A percentile compares a stretch with the other conserved stretches of the same genome.
phyloP scores from a whole-genome alignment of 2,113 vertebrate species.

The Tychaedon coryphoeus region DNA sequence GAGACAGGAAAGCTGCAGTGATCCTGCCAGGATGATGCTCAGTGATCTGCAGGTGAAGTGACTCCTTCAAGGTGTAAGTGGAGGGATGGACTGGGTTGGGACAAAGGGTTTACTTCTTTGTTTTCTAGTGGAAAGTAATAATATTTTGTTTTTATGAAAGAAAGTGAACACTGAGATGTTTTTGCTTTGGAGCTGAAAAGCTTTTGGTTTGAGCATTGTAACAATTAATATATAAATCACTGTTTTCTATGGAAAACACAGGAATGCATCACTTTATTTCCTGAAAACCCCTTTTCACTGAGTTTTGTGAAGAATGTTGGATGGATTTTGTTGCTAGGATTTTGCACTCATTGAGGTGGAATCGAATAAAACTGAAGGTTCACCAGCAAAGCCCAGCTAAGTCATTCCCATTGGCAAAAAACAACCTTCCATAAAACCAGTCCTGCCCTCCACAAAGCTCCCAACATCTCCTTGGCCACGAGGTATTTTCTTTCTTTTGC shows the following conservation, averaged over 20 bases:
- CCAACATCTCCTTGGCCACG: accelerated
- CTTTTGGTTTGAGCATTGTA: not conserved
- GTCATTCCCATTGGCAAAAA: not conserved
- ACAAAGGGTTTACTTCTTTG: not conserved
- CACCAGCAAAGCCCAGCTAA: not conserved
- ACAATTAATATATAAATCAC: not conserved
- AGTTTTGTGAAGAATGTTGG: not conserved
- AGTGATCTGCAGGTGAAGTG: not conserved
- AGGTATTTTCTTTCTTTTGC: not conserved
- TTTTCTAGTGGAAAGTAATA: not conserved
- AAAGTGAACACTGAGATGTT: not conserved
- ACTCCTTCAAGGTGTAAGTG: not conserved
- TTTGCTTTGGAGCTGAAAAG: not conserved
- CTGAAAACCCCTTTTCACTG: not conserved
- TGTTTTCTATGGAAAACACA: not conserved
- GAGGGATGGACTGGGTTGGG: not conserved
- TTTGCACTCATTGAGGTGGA: not conserved
- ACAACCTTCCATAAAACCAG: not conserved
- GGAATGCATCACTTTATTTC: not conserved
- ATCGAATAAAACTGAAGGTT: not conserved
- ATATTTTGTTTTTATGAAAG: not conserved
- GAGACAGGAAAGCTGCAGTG: not conserved
- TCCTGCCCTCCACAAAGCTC: not conserved
- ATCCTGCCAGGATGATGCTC: not conserved
- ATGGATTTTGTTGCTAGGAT: not conserved